Evolutionary conservation across 2,113 vertebrate species (phyloP).

Genomic region (Proteles cristata): DNA sequence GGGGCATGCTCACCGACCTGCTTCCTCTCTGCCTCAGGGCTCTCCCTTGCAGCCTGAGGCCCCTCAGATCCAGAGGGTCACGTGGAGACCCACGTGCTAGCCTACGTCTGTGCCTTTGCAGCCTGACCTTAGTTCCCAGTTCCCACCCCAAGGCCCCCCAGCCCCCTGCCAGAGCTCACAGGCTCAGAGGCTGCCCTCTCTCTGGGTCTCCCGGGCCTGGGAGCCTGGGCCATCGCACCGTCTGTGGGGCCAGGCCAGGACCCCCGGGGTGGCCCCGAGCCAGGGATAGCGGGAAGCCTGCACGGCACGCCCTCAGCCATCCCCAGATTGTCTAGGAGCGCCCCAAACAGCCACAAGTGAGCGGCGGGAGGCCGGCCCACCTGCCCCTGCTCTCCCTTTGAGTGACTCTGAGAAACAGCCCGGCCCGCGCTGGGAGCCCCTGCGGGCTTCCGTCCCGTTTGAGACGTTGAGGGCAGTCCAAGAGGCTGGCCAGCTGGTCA

Average conservation of each 20-base stretch:
- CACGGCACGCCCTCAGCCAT: background rate
- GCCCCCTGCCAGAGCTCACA: background rate
- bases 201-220: background rate
- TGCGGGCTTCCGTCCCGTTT: background rate
- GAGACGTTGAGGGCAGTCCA: background rate
- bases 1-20: background rate
- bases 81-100: background rate
- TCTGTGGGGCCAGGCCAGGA: background rate
- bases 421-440: background rate
- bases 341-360: background rate
- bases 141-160: background rate
- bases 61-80: background rate
- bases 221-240: background rate
- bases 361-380: background rate
- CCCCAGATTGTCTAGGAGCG: rapidly evolving
- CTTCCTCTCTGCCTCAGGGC: background rate
- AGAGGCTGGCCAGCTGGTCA: background rate
- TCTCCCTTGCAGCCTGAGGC: background rate
- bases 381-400: background rate
- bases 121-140: background rate
- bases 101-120: too few species aligned
- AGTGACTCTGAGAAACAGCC: background rate
- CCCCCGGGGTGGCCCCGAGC: background rate
- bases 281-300: background rate
- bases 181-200: background rate